A percentile compares a stretch with the other conserved stretches of the same genome.
These are phyloP conservation scores for Podarcis cretensis DNA, from an alignment of 2,113 vertebrate species.

Conservation along the genomic window DNA sequence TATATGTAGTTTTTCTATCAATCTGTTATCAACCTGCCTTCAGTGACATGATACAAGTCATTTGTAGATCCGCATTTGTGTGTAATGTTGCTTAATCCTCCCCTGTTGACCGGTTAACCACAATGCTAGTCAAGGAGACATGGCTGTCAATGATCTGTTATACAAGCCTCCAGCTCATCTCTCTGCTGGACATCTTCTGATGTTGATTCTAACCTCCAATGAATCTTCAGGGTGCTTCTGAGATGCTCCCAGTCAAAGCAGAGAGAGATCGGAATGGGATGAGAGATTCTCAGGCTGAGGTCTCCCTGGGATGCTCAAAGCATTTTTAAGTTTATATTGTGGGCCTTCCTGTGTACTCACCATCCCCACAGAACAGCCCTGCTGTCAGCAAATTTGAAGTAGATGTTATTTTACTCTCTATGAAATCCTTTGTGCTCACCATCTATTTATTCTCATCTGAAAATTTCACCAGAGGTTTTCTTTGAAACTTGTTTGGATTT, in stretches of 20 bases:
- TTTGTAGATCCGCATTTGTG: background rate
- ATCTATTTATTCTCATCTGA: conserved; percentile 56
- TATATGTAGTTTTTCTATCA: background rate
- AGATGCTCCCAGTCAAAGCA: background rate
- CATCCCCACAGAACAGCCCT: conserved; percentile 49
- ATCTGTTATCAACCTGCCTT: background rate
- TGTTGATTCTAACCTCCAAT: background rate
- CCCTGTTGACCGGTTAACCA: background rate
- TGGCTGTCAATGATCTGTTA: background rate
- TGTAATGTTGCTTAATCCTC: background rate
- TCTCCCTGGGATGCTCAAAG: conserved; percentile 38
- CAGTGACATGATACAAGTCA: background rate
- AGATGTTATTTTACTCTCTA: conserved; percentile 55
- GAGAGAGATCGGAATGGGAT: conserved; percentile 16
- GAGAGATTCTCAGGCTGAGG: background rate
- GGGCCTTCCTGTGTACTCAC: conserved; percentile 45
- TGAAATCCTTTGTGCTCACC: conserved; percentile 18
- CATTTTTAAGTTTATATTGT: conserved; percentile 47
- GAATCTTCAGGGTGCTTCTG: background rate
- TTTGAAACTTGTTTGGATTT: conserved; percentile 58
- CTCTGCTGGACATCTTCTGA: background rate
- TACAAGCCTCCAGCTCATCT: background rate
- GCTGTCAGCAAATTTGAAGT: conserved; percentile 59
- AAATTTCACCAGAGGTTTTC: conserved; percentile 39
- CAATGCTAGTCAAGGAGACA: background rate